A percentile compares a stretch with the other conserved stretches of the same genome.
Conservation (phyloP, 2,113 vertebrate species). For the Pagrus major region DNA sequence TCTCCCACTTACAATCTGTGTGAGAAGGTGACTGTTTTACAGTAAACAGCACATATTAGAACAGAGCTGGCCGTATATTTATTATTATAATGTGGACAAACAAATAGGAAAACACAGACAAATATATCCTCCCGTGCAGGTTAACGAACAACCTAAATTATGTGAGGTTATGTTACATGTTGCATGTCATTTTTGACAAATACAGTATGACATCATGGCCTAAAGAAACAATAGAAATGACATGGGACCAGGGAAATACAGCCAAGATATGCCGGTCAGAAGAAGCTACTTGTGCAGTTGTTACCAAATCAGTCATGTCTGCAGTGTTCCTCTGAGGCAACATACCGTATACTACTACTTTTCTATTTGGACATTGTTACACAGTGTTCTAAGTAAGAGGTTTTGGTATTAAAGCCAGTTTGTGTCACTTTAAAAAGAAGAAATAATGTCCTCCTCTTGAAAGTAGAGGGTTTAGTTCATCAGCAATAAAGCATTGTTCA, state of each 20-base stretch:
- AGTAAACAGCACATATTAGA: constrained; percentile 59
- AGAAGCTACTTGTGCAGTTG: neutral
- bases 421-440: neutral
- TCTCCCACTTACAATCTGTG: constrained; percentile 64
- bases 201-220: neutral
- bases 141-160: neutral
- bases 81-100: constrained; percentile 42
- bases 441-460: neutral
- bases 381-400: neutral
- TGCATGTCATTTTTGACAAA: neutral
- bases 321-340: neutral
- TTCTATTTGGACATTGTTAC: neutral
- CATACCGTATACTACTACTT: neutral
- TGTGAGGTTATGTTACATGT: neutral
- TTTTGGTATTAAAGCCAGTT: neutral
- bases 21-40: constrained; percentile 58
- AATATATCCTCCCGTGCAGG: neutral
- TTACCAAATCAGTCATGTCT: too few species aligned
- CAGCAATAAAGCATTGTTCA: neutral
- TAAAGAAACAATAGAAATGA: neutral
- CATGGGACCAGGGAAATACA: neutral
- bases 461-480: too few species aligned
- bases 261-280: neutral
- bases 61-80: constrained; percentile 17
- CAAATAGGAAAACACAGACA: constrained; percentile 19